Conservation (phyloP, 2,113 vertebrate species). For the Myanophis thanlyinensis region DNA sequence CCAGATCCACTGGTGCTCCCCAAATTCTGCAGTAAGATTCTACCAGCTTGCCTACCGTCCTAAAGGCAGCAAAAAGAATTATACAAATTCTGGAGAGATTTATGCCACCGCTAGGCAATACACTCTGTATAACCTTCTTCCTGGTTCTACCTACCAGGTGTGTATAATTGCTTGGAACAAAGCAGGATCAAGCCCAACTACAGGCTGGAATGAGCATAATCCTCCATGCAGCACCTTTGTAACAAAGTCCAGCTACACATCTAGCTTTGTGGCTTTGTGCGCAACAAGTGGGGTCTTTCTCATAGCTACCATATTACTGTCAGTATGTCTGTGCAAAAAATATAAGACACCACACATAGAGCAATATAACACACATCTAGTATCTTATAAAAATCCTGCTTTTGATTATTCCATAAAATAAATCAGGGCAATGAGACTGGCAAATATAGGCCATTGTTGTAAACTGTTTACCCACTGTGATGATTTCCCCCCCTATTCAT, state of each 20-base stretch:
- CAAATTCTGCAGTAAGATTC: slow-evolving; percentile 69
- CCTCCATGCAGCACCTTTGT: slow-evolving; percentile 61
- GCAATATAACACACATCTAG: slow-evolving; percentile 61
- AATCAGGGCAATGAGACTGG: slow-evolving; percentile 36
- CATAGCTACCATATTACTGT: slow-evolving; percentile 61
- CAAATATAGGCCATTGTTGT: not conserved
- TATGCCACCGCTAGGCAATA: slow-evolving; percentile 66
- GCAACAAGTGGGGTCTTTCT: slow-evolving; percentile 64
- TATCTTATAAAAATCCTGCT: slow-evolving; percentile 77
- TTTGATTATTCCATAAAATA: slow-evolving; percentile 65
- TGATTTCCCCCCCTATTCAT: not conserved
- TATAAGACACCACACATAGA: slow-evolving; percentile 46
- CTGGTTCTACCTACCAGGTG: slow-evolving; percentile 68
- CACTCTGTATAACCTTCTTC: slow-evolving; percentile 67
- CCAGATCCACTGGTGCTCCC: slow-evolving; percentile 76
- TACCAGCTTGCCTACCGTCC: slow-evolving; percentile 66
- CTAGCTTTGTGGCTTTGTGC: slow-evolving; percentile 61
- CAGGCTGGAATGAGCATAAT: not conserved
- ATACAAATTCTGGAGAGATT: slow-evolving; percentile 59
- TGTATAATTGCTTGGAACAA: slow-evolving; percentile 72
- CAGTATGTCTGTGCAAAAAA: slow-evolving; percentile 64
- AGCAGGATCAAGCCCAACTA: slow-evolving; percentile 64
- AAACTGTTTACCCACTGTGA: not conserved
- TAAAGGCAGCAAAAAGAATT: slow-evolving; percentile 28
- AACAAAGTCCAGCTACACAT: slow-evolving; percentile 65